These are phyloP conservation scores for Neoarius graeffei DNA, from an alignment of 2,113 vertebrate species.

Conservation along the genomic window DNA sequence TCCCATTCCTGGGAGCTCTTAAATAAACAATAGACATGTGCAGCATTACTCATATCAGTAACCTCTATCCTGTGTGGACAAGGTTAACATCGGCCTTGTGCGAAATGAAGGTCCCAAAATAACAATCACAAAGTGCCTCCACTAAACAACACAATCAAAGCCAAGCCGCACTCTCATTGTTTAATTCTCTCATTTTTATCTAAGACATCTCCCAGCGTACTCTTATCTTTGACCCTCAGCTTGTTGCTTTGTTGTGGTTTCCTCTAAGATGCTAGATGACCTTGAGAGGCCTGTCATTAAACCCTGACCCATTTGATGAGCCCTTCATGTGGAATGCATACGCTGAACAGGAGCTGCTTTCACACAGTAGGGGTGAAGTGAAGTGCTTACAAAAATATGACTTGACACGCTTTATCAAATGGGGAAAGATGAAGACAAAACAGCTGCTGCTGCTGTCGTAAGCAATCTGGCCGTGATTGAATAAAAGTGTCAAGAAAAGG, in stretches of 20 bases:
- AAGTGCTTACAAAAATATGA: slow-evolving; percentile 99
- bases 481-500: slow-evolving; percentile 99
- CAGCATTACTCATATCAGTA: slow-evolving; percentile 65
- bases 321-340: slow-evolving; percentile 91
- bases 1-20: slow-evolving; percentile 64
- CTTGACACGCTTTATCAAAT: slow-evolving; percentile 99
- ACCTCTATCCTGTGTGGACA: slow-evolving; percentile 66
- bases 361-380: slow-evolving; percentile 95
- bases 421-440: slow-evolving; percentile 99
- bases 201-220: slow-evolving; percentile 79
- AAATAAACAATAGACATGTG: slow-evolving; percentile 76
- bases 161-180: slow-evolving; percentile 75
- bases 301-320: slow-evolving; percentile 96
- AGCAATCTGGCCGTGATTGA: slow-evolving; percentile 99
- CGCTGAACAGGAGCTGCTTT: slow-evolving; percentile 86
- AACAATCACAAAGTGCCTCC: slow-evolving; percentile 78
- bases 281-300: slow-evolving; percentile 94
- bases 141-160: slow-evolving; percentile 83
- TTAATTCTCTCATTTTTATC: slow-evolving; percentile 84
- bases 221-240: slow-evolving; percentile 98
- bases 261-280: slow-evolving; percentile 88
- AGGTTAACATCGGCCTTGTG: slow-evolving; percentile 71
- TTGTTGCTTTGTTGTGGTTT: slow-evolving; percentile 82
- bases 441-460: slow-evolving; percentile 99
- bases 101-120: slow-evolving; percentile 75